Evolutionary conservation across 2,888 invertebrate genomes (phyloP), one percentile per base, ranked within the genome.

Genomic region (Clunio marinus): DNA sequence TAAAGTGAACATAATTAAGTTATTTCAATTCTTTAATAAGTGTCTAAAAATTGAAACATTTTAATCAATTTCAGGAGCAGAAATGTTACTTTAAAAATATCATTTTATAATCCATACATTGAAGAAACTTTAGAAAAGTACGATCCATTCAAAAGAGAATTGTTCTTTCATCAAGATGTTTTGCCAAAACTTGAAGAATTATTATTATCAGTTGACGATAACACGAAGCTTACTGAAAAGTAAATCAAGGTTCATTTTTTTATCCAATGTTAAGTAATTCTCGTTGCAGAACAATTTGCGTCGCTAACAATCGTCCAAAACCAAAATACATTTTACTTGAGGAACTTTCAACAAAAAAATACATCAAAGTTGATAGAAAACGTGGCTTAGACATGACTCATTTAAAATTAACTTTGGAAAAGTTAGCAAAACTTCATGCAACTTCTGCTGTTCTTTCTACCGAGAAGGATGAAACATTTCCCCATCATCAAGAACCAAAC

Each of bases 141-240:
- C 22, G 66, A 66, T 35, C 32, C 55, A 10, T 66, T 66, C 20
- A 66, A 66, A 24, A 27, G 66, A 32, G 66, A 66, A 46, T n/a
- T 66, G 10, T 17, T 57, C 24, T 57, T 66, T 27, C 20, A 55
- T 32, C 51, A 37, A 32, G 32, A 55, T 13, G 13, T 66, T 8
- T 5, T 66, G 17, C 66, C 66, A n/a, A 51, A 32, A 32, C 22
- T 66, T 10, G 32, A 28, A 13, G 32, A 66, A 35, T 22, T 66
- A 32, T 20, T 60, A 7, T 35, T 60, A 35, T 32, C 60, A 35
- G 25, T 60, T 25, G 35, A 20, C 3, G 60, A 60, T 60, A 60
- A 60, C 2, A 17, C 5, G 1, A 20, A 37, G 35, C 20, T 60
- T 10, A 35, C 60, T 7, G 20, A 32, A 15, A 60, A 20, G 60